These are phyloP conservation scores for Limnephilus marmoratus DNA, from an alignment of 2,888 invertebrate species.

Conservation along the genomic window DNA sequence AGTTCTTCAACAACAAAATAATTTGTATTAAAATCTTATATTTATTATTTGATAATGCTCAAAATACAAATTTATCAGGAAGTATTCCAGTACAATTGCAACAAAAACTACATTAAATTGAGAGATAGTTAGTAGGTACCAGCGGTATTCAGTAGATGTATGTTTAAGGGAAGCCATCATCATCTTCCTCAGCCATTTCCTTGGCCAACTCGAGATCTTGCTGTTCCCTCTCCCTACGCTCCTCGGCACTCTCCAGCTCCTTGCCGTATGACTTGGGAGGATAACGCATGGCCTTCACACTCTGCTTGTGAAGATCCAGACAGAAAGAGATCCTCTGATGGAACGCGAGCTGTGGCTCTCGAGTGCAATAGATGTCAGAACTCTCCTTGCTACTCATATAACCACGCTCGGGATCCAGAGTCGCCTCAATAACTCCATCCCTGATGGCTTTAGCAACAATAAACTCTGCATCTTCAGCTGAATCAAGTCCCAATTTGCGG, in stretches of 20 bases:
- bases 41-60: constrained; percentile 38
- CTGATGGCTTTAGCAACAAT: constrained; percentile 98
- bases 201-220: constrained; percentile 99
- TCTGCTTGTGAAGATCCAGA: constrained; percentile 98
- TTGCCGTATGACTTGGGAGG: constrained; percentile 99
- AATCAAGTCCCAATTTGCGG: constrained; percentile 93
- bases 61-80: constrained; percentile 33
- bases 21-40: constrained; percentile 4
- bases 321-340: constrained; percentile 98
- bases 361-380: constrained; percentile 96
- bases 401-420: constrained; percentile 95
- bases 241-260: constrained; percentile 97
- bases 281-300: constrained; percentile 99
- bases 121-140: constrained; percentile 7
- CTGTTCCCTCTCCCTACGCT: constrained; percentile 96
- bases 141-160: background rate
- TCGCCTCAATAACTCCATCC: constrained; percentile 99
- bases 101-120: constrained; percentile 17
- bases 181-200: constrained; percentile 99
- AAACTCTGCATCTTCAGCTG: constrained; percentile 98
- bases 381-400: constrained; percentile 99
- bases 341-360: constrained; percentile 96
- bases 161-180: constrained; percentile 86
- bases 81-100: background rate
- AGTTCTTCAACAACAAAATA: background rate